A percentile compares a stretch with the other conserved stretches of the same genome.
Conservation (phyloP, 2,797 vertebrate genomes). For the Channallabes apus region DNA sequence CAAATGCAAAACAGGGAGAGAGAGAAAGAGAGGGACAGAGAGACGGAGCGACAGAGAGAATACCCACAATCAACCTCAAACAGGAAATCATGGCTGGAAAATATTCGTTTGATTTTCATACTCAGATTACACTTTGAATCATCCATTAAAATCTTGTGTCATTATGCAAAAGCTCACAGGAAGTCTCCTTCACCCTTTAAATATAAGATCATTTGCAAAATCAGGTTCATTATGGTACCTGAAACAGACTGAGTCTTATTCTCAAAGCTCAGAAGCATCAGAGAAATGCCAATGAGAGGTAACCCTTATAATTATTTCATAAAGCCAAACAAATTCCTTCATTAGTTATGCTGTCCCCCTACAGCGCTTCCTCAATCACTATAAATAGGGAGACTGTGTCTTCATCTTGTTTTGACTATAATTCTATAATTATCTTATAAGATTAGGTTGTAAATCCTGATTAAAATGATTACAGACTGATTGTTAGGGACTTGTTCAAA, state of each 20-base stretch:
- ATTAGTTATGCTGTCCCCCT: conserved; percentile 32
- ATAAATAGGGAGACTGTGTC: conserved; percentile 24
- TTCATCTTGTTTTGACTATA: conserved; percentile 11
- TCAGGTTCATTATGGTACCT: conserved; percentile 16
- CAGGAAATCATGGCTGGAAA: conserved; percentile 4
- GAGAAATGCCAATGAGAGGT: neutral
- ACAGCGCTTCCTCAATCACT: conserved; percentile 29
- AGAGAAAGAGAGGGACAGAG: neutral
- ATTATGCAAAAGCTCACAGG: conserved; percentile 10
- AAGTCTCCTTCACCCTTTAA: neutral
- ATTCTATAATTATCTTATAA: conserved; percentile 21
- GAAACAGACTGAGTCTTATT: conserved; percentile 6
- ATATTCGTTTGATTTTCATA: neutral
- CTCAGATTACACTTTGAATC: neutral
- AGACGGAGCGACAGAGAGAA: neutral
- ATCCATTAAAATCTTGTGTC: neutral
- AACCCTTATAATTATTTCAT: conserved; percentile 36
- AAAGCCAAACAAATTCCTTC: conserved; percentile 15
- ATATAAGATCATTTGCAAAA: conserved; percentile 9
- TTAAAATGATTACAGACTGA: conserved; percentile 39
- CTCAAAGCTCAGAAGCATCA: neutral
- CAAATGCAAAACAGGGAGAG: neutral
- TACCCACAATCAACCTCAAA: conserved; percentile 2
- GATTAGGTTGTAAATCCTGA: conserved; percentile 14
- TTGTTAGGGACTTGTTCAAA: neutral